phyloP scores from a whole-genome alignment of 2,797 vertebrate genomes.

The Sebastes variabilis region DNA sequence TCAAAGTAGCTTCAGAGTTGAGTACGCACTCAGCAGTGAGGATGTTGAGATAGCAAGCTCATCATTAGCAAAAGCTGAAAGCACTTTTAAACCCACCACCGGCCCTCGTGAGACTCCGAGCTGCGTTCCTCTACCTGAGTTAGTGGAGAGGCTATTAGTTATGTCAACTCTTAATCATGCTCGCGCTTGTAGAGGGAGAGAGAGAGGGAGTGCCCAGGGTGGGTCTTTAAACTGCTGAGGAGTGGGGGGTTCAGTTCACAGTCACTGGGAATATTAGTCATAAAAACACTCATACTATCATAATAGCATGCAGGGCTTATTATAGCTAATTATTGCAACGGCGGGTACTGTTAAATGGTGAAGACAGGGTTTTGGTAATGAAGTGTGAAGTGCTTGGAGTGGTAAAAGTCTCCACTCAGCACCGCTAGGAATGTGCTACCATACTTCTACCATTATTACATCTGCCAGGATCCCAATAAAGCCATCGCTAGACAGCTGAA shows the following conservation, averaged over 20 bases:
- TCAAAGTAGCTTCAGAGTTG: conserved; percentile 27
- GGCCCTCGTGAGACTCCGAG: conserved; percentile 46
- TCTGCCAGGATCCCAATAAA: conserved; percentile 59
- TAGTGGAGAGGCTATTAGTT: conserved; percentile 75
- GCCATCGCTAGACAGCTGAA: conserved; percentile 43
- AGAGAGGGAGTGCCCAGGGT: conserved; percentile 16
- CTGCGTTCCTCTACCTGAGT: conserved; percentile 57
- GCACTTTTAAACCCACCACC: conserved; percentile 59
- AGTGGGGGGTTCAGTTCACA: conserved; percentile 60
- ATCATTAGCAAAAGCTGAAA: conserved; percentile 55
- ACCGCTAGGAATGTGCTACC: conserved; percentile 44
- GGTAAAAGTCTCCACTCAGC: conserved; percentile 60
- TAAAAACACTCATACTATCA: conserved; percentile 72
- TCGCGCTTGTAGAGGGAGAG: conserved; percentile 19
- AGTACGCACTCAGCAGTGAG: conserved; percentile 40
- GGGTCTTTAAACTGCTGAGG: conserved; percentile 51
- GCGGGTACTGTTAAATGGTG: conserved; percentile 63
- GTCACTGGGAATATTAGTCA: conserved; percentile 70
- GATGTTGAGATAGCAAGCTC: conserved; percentile 45
- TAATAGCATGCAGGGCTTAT: conserved; percentile 74
- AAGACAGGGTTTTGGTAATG: conserved; percentile 70
- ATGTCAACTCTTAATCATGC: conserved; percentile 76
- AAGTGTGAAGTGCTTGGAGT: conserved; percentile 65
- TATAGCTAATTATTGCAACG: conserved; percentile 73
- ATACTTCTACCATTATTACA: conserved; percentile 51